These are phyloP conservation scores for Pelecanus crispus DNA, from an alignment of 2,113 vertebrate genomes.

Conservation along the genomic window DNA sequence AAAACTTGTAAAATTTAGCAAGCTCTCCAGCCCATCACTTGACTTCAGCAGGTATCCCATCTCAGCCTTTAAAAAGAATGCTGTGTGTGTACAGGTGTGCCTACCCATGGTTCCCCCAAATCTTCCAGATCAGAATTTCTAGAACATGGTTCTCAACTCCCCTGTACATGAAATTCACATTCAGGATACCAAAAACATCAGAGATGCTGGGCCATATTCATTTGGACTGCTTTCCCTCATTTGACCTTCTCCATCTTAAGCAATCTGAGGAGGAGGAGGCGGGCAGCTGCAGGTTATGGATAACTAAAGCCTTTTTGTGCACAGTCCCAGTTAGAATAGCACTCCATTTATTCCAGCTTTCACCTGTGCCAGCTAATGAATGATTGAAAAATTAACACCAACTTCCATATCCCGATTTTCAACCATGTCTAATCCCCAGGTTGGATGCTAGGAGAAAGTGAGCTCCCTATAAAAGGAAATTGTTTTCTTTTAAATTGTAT, in stretches of 20 bases:
- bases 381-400: background rate
- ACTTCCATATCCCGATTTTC: background rate
- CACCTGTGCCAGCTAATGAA: background rate
- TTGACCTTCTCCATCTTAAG: background rate
- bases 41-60: background rate
- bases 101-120: background rate
- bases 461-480: background rate
- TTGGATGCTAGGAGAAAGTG: background rate
- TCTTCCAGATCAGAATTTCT: background rate
- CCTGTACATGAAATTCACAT: background rate
- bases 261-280: background rate
- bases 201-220: background rate
- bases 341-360: background rate
- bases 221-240: too few relatives aligned
- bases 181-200: background rate
- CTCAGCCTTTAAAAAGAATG: background rate
- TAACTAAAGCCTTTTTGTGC: background rate
- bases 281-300: fast-evolving
- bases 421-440: background rate
- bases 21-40: background rate
- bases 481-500: background rate
- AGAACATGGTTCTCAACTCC: background rate
- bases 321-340: background rate
- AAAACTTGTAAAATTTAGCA: background rate
- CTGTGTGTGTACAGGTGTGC: background rate